Evolutionary conservation across 2,113 vertebrate genomes (phyloP).

Genomic region (Microtus oregoni): DNA sequence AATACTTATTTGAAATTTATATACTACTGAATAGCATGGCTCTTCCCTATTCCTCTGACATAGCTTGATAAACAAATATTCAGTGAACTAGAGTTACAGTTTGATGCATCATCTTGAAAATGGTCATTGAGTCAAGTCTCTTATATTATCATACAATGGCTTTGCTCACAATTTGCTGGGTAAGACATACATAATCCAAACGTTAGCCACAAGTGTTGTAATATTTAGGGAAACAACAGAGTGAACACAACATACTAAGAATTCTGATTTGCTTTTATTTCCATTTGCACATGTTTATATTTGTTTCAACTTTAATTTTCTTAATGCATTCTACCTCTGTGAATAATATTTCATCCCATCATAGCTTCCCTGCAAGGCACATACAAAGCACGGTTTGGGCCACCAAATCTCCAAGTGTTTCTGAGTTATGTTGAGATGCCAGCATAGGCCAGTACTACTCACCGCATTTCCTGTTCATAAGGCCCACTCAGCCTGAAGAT

Average conservation of each 20-base stretch:
- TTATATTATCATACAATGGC: neutral
- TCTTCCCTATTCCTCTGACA: conserved; percentile 11
- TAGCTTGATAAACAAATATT: neutral
- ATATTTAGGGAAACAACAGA: neutral
- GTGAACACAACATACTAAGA: neutral
- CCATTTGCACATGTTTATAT: neutral
- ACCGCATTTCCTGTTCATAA: no score
- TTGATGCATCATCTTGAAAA: conserved; percentile 2
- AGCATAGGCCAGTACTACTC: neutral
- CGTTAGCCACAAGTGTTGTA: neutral
- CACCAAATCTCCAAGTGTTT: neutral
- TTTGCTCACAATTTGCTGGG: neutral
- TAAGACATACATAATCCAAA: neutral
- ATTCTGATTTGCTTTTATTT: neutral
- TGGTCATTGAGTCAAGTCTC: neutral
- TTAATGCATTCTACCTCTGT: neutral
- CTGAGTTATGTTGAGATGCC: neutral
- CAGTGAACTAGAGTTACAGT: neutral
- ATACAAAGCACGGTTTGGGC: accelerated
- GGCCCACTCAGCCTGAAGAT: neutral
- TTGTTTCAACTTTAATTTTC: neutral
- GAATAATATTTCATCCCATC: neutral
- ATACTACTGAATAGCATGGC: neutral
- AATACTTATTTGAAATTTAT: neutral
- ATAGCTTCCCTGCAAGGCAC: neutral